phyloP scores from a whole-genome alignment of 2,113 vertebrate species.

The Grammomys dolichurus region DNA sequence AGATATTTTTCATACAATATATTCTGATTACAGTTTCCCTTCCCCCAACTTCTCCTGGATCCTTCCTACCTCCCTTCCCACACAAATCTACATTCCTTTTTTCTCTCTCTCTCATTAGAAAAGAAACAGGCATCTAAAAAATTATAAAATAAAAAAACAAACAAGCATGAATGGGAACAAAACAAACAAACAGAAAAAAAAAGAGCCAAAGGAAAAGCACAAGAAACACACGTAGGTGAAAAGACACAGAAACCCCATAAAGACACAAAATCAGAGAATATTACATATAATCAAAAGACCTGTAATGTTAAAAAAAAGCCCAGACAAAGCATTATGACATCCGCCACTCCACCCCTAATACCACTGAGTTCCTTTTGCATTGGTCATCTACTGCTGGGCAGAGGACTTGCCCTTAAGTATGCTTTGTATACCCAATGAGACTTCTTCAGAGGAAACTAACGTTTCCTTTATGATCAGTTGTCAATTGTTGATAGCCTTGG shows the following conservation, averaged over 20 bases:
- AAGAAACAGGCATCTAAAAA: not conserved
- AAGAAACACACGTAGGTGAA: not conserved
- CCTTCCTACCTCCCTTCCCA: not conserved
- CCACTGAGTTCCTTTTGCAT: not conserved
- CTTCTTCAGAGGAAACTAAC: not conserved
- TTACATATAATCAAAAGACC: not conserved
- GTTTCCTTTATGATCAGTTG: not conserved
- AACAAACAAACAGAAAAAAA: not conserved
- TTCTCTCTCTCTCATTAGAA: not conserved
- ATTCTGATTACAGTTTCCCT: not conserved
- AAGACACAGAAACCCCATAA: not conserved
- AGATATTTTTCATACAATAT: not conserved
- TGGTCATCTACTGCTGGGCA: not conserved
- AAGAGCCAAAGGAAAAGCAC: not conserved
- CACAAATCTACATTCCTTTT: not conserved
- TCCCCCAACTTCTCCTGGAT: not conserved
- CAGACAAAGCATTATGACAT: not conserved
- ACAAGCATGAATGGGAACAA: not conserved
- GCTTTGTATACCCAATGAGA: not conserved
- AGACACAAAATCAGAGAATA: not conserved
- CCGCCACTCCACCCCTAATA: no score
- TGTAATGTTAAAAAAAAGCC: not conserved
- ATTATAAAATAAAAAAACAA: not conserved
- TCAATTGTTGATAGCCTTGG: not conserved
- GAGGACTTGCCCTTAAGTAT: not conserved